Evolutionary conservation across 2,888 invertebrate genomes (phyloP).

Genomic region (Hetaerina titia): DNA sequence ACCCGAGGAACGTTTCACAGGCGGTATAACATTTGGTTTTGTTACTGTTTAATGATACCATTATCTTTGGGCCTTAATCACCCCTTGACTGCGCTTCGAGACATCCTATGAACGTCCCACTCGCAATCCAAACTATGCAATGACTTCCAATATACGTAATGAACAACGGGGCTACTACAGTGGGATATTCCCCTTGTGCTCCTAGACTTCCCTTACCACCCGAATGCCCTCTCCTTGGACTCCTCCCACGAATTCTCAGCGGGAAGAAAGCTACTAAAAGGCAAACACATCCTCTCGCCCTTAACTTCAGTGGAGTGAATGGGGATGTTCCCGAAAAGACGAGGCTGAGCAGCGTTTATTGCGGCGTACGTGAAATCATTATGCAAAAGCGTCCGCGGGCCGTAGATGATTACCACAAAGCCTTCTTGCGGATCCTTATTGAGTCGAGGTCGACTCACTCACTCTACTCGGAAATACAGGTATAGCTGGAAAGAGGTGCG

Average conservation of each 20-base stretch:
- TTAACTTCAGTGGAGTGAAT: neutral
- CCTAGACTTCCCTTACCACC: too few species aligned
- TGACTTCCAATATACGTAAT: too few species aligned
- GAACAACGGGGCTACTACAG: too few species aligned
- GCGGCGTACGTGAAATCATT: conserved; percentile 26
- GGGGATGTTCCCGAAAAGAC: neutral
- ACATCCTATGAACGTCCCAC: too few species aligned
- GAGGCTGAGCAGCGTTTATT: neutral
- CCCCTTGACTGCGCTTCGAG: too few species aligned
- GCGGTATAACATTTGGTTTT: too few species aligned
- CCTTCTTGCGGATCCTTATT: neutral
- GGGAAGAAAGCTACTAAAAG: neutral
- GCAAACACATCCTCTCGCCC: neutral
- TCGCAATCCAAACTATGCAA: too few species aligned
- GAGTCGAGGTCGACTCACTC: conserved; percentile 8
- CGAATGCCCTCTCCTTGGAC: neutral
- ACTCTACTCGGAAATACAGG: neutral
- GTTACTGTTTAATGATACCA: too few species aligned
- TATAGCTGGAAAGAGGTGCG: neutral
- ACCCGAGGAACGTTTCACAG: too few species aligned
- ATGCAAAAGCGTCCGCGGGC: neutral
- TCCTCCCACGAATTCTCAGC: neutral
- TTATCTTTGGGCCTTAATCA: too few species aligned
- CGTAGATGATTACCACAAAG: neutral
- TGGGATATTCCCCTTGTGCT: too few species aligned